Percentiles rank a stretch among this genome's conserved stretches.
Conservation (phyloP, 2,888 invertebrate genomes). For the Melangyna quadrimaculata region DNA sequence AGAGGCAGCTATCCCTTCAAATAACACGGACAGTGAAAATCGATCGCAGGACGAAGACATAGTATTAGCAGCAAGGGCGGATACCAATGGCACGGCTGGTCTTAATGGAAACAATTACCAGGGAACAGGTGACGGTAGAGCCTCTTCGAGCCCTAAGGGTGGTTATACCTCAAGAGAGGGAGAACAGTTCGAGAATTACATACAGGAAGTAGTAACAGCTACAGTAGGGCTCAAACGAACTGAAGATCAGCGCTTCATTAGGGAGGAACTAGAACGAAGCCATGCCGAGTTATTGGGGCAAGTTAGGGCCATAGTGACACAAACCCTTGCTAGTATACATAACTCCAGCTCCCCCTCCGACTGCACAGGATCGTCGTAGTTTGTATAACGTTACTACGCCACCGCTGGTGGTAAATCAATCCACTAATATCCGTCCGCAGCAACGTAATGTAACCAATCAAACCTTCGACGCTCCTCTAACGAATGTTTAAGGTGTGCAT, state of each 20-base stretch:
- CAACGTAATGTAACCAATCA: not conserved
- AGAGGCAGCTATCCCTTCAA: too few relatives aligned
- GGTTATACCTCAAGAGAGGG: not conserved
- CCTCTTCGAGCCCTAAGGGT: not conserved
- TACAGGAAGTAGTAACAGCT: not conserved
- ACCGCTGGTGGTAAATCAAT: not conserved
- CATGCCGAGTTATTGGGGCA: not conserved
- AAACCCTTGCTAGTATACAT: not conserved
- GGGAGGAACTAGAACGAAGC: not conserved
- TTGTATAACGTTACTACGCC: not conserved
- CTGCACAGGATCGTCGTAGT: not conserved
- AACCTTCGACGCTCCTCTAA: not conserved
- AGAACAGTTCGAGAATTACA: not conserved
- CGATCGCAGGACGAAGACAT: too few relatives aligned
- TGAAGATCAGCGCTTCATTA: not conserved
- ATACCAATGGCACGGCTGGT: too few relatives aligned
- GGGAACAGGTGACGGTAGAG: not conserved
- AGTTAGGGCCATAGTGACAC: not conserved
- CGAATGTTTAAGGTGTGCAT: not conserved
- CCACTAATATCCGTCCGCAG: not conserved
- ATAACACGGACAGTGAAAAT: too few relatives aligned
- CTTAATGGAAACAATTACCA: too few relatives aligned
- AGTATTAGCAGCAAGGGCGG: too few relatives aligned
- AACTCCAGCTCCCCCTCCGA: not conserved
- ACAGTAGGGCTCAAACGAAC: not conserved